Base-by-base conservation (phyloP, 2,888 invertebrate species). In the Eilema caniola region DNA sequence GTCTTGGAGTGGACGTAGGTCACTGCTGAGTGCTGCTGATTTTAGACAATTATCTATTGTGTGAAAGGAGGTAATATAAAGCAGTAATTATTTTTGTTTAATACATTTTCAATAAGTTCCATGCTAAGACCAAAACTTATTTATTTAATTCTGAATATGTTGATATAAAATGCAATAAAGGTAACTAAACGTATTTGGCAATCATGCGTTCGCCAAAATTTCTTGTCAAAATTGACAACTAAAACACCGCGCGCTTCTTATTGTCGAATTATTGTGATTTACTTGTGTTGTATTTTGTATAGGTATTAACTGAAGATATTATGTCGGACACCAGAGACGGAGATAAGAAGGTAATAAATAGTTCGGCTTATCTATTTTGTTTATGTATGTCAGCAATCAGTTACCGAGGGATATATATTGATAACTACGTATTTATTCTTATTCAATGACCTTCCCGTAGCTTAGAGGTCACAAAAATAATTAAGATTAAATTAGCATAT, bases 311-410 rank as follows among this genome's bases (percentile, higher is more conserved):
- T 88, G 85, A 77, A 86, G 74, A 72, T 84, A 86, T 83, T 77
- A 94, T 94, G 94, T 88, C 88, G 71, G 92, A 92, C 84, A 86
- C 81, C 75, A 85, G 83, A 73, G 90, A 89, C 71, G 85, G 81
- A 71, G 92, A 92, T 92, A 92, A 92, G 88, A 94, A 93, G 94
- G 94, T 93, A 92, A 88, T 82, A 79, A 84, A 85, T 81, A 80
- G 71, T 80, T 75, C 81, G 14, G 37, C 83, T 86, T 90, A 89
- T 88, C 88, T 86, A 68, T 73, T 72, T 72, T 82, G 71, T 78
- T 79, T 79, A 79, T 85, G 79, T 83, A 82, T 75, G 71, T 66
- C 71, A 37, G 62, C 70, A 80, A 75, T 88, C 86, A 81, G 83
- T 73, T 68, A 53, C 71, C 70, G 5, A 75, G 78, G 81, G 72